A percentile compares a stretch with the other conserved stretches of the same genome.
These are phyloP conservation scores for Caenorhabditis wallacei DNA, from an alignment of 2,888 invertebrate genomes.

Conservation along the genomic window DNA sequence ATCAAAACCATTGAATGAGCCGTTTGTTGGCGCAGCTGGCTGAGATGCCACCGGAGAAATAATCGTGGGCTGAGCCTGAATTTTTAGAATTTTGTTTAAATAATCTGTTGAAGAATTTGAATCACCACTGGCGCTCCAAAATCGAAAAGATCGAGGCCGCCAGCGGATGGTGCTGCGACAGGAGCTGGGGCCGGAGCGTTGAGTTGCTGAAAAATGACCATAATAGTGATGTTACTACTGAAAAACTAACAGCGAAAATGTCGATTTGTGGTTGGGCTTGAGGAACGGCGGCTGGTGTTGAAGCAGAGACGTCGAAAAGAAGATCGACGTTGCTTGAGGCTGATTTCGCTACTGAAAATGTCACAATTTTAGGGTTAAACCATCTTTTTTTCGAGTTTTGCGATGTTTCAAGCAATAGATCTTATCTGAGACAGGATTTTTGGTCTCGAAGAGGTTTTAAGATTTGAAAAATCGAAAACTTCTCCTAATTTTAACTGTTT, in stretches of 20 bases:
- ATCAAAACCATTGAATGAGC: slow-evolving; percentile 44
- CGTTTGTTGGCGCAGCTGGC: slow-evolving; percentile 18
- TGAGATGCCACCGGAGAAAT: slow-evolving; percentile 2
- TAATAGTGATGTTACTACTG: background rate
- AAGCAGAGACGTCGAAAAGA: slow-evolving; percentile 44
- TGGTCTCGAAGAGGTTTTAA: too few species aligned
- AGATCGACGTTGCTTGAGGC: slow-evolving; percentile 51
- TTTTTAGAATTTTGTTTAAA: background rate
- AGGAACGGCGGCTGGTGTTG: slow-evolving; percentile 9
- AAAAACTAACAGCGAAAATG: slow-evolving; percentile 29
- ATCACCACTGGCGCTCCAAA: slow-evolving; percentile 47
- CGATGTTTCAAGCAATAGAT: background rate
- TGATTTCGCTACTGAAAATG: slow-evolving; percentile 41
- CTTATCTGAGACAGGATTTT: too few species aligned
- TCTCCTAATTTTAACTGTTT: too few species aligned
- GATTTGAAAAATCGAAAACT: too few species aligned
- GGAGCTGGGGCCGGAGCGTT: slow-evolving; percentile 15
- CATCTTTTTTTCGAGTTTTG: too few species aligned
- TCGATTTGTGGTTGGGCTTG: slow-evolving; percentile 21
- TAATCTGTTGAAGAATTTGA: too few species aligned
- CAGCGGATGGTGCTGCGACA: background rate
- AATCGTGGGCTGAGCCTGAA: slow-evolving; percentile 25
- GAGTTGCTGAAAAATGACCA: slow-evolving; percentile 24
- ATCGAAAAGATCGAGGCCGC: slow-evolving; percentile 44
- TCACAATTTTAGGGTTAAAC: background rate